A percentile compares a stretch with the other conserved stretches of the same genome.
Evolutionary conservation across 2,797 vertebrate genomes (phyloP).

Genomic region (Sebastes taczanowskii): DNA sequence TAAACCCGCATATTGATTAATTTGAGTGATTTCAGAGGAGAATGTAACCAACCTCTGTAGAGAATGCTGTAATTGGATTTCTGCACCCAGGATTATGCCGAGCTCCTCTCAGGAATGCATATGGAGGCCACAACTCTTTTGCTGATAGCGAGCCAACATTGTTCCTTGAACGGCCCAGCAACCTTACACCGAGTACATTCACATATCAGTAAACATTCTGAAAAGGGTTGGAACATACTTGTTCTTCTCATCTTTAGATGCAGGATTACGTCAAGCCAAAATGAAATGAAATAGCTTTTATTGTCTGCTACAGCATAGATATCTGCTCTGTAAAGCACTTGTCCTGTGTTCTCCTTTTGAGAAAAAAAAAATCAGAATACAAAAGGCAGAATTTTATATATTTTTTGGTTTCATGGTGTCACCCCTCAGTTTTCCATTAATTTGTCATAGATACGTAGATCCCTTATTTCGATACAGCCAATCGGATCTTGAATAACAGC

Average conservation of each 20-base stretch:
- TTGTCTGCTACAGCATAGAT: neutral
- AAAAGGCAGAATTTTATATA: neutral
- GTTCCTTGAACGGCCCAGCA: conserved; percentile 9
- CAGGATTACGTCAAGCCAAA: neutral
- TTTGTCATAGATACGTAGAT: neutral
- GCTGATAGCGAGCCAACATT: conserved; percentile 33
- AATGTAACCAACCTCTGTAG: conserved; percentile 73
- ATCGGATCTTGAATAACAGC: neutral
- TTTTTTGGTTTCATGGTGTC: neutral
- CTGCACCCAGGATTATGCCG: conserved; percentile 64
- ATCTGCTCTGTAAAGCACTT: neutral
- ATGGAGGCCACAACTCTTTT: conserved; percentile 41
- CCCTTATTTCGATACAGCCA: neutral
- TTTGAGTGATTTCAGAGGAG: conserved; percentile 73
- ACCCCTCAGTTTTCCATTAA: neutral
- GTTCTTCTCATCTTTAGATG: neutral
- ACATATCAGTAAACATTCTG: conserved; percentile 10
- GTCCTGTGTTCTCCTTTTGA: neutral
- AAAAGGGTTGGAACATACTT: neutral
- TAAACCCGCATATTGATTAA: conserved; percentile 73
- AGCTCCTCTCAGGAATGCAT: conserved; percentile 57
- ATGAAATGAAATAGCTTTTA: neutral
- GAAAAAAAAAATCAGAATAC: neutral
- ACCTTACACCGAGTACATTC: neutral
- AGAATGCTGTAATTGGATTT: conserved; percentile 80